These are phyloP conservation scores for Lysandra bellargus DNA, from an alignment of 2,888 invertebrate species.

Conservation along the genomic window DNA sequence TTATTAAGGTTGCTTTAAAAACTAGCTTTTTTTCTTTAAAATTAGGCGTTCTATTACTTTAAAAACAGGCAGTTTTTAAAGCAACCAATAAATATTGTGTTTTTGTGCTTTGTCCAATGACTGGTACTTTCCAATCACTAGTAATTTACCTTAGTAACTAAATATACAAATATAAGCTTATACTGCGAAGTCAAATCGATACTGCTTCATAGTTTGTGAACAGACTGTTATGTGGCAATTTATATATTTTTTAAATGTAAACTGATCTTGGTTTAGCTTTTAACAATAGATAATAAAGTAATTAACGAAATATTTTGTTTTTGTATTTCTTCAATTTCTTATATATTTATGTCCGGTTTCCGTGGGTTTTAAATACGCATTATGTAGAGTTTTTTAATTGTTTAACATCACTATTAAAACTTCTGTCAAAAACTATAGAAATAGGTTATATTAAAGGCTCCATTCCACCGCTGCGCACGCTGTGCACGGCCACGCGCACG, in stretches of 20 bases:
- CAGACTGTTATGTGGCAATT: slow-evolving; percentile 48
- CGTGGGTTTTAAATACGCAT: too few species aligned
- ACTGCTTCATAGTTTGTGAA: slow-evolving; percentile 41
- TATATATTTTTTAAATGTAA: slow-evolving; percentile 27
- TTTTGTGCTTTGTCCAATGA: too few species aligned
- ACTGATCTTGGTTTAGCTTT: slow-evolving; percentile 44
- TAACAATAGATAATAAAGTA: slow-evolving; percentile 67
- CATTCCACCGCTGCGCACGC: too few species aligned
- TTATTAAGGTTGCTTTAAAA: too few species aligned
- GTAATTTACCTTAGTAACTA: neutral
- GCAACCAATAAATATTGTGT: too few species aligned
- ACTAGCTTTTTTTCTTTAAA: too few species aligned
- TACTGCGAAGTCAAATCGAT: slow-evolving; percentile 3
- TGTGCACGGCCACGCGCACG: too few species aligned
- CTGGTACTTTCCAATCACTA: too few species aligned
- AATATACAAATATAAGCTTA: slow-evolving; percentile 23
- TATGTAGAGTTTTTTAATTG: too few species aligned
- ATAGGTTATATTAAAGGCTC: too few species aligned
- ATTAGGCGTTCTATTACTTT: too few species aligned
- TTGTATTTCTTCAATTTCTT: neutral
- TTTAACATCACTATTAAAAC: neutral
- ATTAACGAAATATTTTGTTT: slow-evolving; percentile 39
- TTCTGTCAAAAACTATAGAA: neutral
- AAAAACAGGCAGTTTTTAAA: too few species aligned
- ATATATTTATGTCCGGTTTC: neutral